A percentile compares a stretch with the other conserved stretches of the same genome.
phyloP scores from a whole-genome alignment of 2,797 vertebrate species.

The Meda fulgida region DNA sequence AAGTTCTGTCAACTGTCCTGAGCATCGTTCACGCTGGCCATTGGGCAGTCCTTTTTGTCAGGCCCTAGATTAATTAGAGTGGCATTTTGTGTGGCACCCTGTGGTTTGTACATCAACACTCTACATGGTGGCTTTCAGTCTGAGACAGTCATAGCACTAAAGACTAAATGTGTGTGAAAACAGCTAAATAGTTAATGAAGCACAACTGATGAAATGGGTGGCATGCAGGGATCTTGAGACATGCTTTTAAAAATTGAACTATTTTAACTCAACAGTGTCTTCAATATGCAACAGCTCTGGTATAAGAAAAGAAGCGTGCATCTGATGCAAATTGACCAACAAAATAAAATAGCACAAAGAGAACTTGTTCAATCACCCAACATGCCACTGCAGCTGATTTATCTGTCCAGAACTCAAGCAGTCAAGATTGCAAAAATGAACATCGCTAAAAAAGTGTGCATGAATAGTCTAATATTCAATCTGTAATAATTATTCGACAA shows the following conservation, averaged over 20 bases:
- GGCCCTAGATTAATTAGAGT: background rate
- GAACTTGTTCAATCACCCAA: background rate
- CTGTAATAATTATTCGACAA: background rate
- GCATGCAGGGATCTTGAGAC: background rate
- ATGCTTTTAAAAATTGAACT: background rate
- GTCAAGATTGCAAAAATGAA: background rate
- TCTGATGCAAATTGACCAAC: background rate
- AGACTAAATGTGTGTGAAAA: constrained; percentile 10
- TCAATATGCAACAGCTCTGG: background rate
- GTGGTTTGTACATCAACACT: background rate
- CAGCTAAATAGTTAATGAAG: constrained; percentile 22
- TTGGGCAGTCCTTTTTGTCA: background rate
- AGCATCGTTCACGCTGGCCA: background rate
- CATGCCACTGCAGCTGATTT: background rate
- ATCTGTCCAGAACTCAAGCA: background rate
- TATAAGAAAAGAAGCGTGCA: background rate
- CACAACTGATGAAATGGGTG: background rate
- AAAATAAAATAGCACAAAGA: background rate
- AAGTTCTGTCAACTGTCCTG: background rate
- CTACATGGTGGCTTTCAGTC: background rate
- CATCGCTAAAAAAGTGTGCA: background rate
- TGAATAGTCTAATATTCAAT: background rate
- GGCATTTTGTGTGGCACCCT: background rate
- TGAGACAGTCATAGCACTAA: background rate
- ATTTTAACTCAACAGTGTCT: constrained; percentile 4